Evolutionary conservation across 2,888 invertebrate species (phyloP).

Genomic region (Vandiemenella viatica): DNA sequence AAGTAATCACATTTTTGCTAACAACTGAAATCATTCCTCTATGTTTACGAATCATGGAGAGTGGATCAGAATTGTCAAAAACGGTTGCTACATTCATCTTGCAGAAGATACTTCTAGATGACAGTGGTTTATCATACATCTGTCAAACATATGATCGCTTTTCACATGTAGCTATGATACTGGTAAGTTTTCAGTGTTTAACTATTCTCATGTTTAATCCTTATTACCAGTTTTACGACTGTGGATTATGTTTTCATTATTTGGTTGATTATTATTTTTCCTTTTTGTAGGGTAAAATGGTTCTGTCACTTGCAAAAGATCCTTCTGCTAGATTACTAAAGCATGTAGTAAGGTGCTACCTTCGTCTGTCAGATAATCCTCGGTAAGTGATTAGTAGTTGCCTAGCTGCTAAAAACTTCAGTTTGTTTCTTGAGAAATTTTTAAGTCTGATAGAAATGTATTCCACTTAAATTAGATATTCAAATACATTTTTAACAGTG

Average conservation of each 20-base stretch:
- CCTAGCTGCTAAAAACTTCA: too few species aligned
- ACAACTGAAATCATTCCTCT: conserved; percentile 99
- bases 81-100: conserved; percentile 99
- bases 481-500: background rate
- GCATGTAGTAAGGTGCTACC: conserved; percentile 95
- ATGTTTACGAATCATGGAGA: conserved; percentile 97
- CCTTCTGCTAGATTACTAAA: conserved; percentile 91
- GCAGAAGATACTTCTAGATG: conserved; percentile 95
- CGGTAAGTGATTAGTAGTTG: conserved; percentile 42
- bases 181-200: conserved; percentile 37
- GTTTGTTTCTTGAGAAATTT: background rate
- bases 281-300: conserved; percentile 80
- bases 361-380: conserved; percentile 91
- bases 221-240: background rate
- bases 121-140: conserved; percentile 93
- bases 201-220: background rate
- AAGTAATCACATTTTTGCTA: conserved; percentile 94
- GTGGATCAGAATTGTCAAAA: conserved; percentile 95
- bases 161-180: conserved; percentile 98
- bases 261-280: background rate
- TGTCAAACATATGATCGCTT: conserved; percentile 99
- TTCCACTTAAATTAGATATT: background rate
- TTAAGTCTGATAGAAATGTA: background rate
- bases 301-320: conserved; percentile 89
- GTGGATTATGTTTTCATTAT: background rate